phyloP scores from a whole-genome alignment of 1,140 invertebrate genomes.

The Arion vulgaris region DNA sequence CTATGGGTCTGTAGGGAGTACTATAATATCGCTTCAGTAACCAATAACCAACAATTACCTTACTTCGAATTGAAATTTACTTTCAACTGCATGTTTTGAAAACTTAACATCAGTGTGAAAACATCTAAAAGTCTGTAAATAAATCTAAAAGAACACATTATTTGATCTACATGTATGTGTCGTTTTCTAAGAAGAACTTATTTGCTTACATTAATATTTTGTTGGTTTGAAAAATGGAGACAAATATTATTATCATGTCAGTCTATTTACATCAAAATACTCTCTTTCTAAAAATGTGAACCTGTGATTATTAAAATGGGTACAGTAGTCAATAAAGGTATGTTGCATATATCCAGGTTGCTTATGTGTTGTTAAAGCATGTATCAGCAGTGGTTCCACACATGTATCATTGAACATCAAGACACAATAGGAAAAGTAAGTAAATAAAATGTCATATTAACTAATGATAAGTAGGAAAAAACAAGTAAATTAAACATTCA shows the following conservation, averaged over 20 bases:
- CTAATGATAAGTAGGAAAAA: background rate
- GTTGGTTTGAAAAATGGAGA: too few relatives aligned
- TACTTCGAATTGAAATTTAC: too few relatives aligned
- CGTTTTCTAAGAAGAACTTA: too few relatives aligned
- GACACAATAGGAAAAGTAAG: background rate
- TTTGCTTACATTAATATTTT: too few relatives aligned
- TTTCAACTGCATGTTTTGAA: too few relatives aligned
- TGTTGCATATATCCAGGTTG: slow-evolving; percentile 32
- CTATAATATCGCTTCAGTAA: too few relatives aligned
- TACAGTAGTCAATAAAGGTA: background rate
- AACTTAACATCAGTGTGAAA: too few relatives aligned
- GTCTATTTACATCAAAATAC: slow-evolving; percentile 32
- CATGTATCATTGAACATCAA: background rate
- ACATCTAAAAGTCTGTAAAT: too few relatives aligned
- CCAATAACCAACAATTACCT: too few relatives aligned
- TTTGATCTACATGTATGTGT: too few relatives aligned
- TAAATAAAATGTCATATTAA: background rate
- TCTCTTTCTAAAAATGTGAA: slow-evolving; percentile 1
- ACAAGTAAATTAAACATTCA: background rate
- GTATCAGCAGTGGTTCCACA: slow-evolving; percentile 37
- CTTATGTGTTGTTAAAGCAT: slow-evolving; percentile 22
- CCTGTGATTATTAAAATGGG: slow-evolving; percentile 21
- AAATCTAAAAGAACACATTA: too few relatives aligned
- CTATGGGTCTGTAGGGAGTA: too few relatives aligned
- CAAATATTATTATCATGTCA: slow-evolving; percentile 25